phyloP scores from a whole-genome alignment of 2,113 vertebrate species.

The Meleagris gallopavo region DNA sequence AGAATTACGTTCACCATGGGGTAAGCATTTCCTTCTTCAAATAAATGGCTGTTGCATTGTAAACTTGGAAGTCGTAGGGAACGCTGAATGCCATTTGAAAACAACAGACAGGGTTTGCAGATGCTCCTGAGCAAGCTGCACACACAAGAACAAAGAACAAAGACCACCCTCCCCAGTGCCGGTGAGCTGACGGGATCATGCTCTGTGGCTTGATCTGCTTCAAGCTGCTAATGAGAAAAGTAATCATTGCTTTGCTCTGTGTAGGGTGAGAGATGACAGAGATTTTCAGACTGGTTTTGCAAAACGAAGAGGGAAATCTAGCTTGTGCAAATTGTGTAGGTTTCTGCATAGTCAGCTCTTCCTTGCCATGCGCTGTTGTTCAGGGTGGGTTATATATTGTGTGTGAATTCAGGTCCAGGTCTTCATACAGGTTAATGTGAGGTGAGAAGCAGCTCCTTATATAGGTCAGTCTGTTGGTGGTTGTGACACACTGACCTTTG shows the following conservation, averaged over 20 bases:
- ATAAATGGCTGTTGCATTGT: not conserved
- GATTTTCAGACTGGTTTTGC: not conserved
- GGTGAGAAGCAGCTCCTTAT: not conserved
- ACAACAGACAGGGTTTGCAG: not conserved
- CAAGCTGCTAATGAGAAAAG: not conserved
- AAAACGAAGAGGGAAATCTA: not conserved
- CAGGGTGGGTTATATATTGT: not conserved
- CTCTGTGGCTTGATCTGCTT: not conserved
- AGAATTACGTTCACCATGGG: constrained; percentile 93
- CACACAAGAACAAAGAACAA: not conserved
- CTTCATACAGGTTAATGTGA: not conserved
- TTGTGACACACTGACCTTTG: not conserved
- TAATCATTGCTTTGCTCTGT: not conserved
- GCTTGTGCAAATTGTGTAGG: not conserved
- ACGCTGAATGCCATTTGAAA: not conserved
- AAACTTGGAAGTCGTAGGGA: not conserved
- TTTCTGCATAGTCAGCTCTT: not conserved
- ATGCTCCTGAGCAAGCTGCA: not conserved
- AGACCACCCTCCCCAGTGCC: not conserved
- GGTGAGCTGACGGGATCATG: not conserved
- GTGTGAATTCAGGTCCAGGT: not conserved
- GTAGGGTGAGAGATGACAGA: not conserved
- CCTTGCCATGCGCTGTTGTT: not conserved
- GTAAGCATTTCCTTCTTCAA: constrained; percentile 76
- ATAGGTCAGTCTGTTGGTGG: not conserved